A percentile compares a stretch with the other conserved stretches of the same genome.
Evolutionary conservation across 2,113 vertebrate genomes (phyloP).

Genomic region (Dinomys branickii): DNA sequence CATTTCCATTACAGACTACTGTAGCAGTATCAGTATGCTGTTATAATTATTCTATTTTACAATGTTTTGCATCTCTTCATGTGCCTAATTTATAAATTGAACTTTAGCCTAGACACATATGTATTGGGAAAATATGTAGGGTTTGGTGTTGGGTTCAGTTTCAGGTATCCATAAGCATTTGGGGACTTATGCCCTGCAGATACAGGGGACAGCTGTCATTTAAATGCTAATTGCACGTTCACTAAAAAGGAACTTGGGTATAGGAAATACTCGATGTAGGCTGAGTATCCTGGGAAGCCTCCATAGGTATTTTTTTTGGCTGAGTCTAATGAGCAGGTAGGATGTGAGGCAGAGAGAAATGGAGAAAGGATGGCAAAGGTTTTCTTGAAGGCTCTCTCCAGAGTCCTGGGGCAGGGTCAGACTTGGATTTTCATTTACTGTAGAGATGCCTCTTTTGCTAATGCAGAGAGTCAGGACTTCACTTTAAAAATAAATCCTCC

Average conservation of each 20-base stretch:
- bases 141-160: neutral
- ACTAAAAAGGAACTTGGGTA: neutral
- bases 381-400: neutral
- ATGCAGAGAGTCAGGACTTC: neutral
- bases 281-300: neutral
- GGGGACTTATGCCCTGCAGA: no score
- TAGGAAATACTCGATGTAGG: neutral
- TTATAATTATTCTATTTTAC: neutral
- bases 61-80: neutral
- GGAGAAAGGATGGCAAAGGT: neutral
- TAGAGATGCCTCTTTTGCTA: neutral
- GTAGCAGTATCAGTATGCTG: neutral
- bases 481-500: neutral
- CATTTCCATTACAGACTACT: neutral
- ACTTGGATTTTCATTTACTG: neutral
- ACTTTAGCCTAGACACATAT: neutral
- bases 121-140: neutral
- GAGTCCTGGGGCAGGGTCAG: neutral
- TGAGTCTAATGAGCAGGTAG: neutral
- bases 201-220: neutral
- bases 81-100: neutral
- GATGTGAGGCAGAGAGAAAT: neutral
- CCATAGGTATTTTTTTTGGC: neutral
- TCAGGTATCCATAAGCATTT: neutral
- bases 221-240: neutral